Conservation (phyloP, 2,113 vertebrate species). For the Sprattus sprattus region DNA sequence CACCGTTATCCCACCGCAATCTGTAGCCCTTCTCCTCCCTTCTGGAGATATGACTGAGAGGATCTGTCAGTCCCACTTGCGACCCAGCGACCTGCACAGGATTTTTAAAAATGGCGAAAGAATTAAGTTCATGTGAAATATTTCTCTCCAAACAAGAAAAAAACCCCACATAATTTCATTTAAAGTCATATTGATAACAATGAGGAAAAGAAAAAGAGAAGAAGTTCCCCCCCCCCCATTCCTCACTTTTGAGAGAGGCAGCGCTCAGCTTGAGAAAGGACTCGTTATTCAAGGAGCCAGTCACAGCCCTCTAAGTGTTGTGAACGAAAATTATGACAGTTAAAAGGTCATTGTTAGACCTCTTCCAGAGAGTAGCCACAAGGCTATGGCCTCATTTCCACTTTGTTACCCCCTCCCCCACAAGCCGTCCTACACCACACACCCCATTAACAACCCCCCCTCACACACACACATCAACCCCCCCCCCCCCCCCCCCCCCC, state of each 20-base stretch:
- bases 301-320: constrained; percentile 55
- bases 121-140: neutral
- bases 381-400: constrained; percentile 79
- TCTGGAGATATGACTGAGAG: neutral
- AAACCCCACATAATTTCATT: neutral
- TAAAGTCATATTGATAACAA: neutral
- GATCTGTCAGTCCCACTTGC: neutral
- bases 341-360: constrained; percentile 66
- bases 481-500: constrained; percentile 46
- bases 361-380: constrained; percentile 62
- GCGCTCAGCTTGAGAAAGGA: neutral
- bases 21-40: neutral
- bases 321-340: constrained; percentile 67
- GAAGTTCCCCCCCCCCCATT: neutral
- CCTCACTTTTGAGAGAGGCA: neutral
- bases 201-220: neutral
- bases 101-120: neutral
- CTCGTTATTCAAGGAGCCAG: constrained; percentile 40
- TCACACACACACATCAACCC: constrained; percentile 38
- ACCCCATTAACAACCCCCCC: neutral
- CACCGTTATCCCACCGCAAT: neutral
- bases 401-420: constrained; percentile 44
- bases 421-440: constrained; percentile 42
- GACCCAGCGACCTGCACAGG: no score
- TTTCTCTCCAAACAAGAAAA: neutral